These are phyloP conservation scores for Champsocephalus gunnari DNA, from an alignment of 2,797 vertebrate species.

Conservation along the genomic window DNA sequence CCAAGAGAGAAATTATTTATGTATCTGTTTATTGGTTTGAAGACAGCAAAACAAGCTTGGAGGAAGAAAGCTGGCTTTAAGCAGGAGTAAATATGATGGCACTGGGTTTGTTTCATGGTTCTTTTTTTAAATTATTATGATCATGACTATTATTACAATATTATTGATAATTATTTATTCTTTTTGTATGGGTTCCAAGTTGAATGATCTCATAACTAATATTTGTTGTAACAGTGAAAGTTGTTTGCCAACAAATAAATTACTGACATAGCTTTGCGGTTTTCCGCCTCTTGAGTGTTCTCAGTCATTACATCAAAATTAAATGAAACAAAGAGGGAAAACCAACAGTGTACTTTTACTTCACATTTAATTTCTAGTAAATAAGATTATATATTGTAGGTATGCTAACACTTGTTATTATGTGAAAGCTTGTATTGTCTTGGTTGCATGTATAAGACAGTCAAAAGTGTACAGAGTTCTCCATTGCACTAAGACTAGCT, in stretches of 20 bases:
- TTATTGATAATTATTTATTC: conserved; percentile 95
- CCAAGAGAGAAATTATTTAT: conserved; percentile 91
- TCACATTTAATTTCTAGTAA: conserved; percentile 23
- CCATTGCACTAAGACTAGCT: background rate
- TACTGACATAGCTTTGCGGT: conserved; percentile 93
- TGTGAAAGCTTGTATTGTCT: conserved; percentile 3
- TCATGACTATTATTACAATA: conserved; percentile 88
- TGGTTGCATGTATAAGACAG: background rate
- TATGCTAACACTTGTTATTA: conserved; percentile 15
- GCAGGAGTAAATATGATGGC: conserved; percentile 76
- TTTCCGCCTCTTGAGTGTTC: conserved; percentile 65
- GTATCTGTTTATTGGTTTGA: conserved; percentile 86
- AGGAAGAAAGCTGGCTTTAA: conserved; percentile 65
- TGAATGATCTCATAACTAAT: conserved; percentile 99
- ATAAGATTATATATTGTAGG: background rate
- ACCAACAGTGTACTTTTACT: conserved; percentile 19
- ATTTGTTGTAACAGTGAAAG: conserved; percentile 99
- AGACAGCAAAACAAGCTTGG: conserved; percentile 73
- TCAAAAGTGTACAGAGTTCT: conserved; percentile 3
- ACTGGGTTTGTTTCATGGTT: conserved; percentile 82
- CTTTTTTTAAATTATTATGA: conserved; percentile 83
- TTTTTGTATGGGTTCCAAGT: conserved; percentile 98
- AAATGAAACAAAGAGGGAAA: conserved; percentile 36
- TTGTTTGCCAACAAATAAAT: conserved; percentile 99
- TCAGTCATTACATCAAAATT: conserved; percentile 31